Base-by-base conservation (phyloP, 1,140 invertebrate species). In the Proctacanthus coquilletti region DNA sequence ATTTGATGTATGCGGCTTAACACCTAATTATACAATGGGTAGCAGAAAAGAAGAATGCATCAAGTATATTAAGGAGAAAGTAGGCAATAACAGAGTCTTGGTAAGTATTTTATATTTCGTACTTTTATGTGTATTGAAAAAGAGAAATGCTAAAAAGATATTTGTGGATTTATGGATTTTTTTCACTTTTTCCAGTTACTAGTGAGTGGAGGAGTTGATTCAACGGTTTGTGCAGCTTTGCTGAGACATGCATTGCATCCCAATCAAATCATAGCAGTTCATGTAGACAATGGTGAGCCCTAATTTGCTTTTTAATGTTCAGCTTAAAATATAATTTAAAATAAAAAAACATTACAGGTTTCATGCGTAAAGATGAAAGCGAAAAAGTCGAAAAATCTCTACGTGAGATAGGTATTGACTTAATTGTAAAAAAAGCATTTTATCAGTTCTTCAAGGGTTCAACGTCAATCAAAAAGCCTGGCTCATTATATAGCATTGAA, bases 151-250 rank as follows among this genome's bases (percentile, higher is more conserved):
- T n/a, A n/a, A n/a, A n/a, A n/a, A n/a, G n/a, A n/a, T 27, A 27
- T 27, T 27, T 27, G n/a, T n/a, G 10, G 15, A 33, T 33, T 33
- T 33, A 11, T 6, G 17, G 15, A 15, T 21, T 34, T 34, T 9
- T 34, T 18, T 19, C 8, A 8, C 11, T 15, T 20, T 30, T 30
- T 61, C 8, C 57, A 93, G 80, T 76, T 94, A 61, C 63, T 97
- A 43, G 75, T 94, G 23, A 95, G 91, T 59, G 95, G 95, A 18
- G 95, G 95, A 19, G 95, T 99, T 8, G 95, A 99, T 64, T 98
- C 93, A 0, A 92, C 93, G 32, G 94, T 98, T 8, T 98, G 93
- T 68, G 92, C 93, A 18, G 93, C 93, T 13, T 64, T 99, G 25
- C 65, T 98, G 32, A 77, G 87, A 53, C 84, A 84, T 62, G 89